Evolutionary conservation across 2,797 vertebrate genomes (phyloP).

Genomic region (Enteromius afrohamiltoni): DNA sequence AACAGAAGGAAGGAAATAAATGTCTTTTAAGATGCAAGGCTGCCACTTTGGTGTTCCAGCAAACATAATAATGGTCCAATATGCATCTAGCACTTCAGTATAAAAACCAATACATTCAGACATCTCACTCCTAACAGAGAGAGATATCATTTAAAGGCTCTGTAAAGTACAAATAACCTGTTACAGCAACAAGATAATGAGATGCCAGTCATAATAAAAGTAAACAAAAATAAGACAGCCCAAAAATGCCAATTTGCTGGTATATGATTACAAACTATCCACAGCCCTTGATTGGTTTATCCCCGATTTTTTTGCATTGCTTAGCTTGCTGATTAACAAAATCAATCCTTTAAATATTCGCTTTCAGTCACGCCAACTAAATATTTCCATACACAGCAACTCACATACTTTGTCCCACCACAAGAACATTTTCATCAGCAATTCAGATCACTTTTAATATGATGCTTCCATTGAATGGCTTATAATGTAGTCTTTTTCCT

Average conservation of each 20-base stretch:
- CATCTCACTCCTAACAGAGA: not conserved
- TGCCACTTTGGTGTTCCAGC: constrained; percentile 35
- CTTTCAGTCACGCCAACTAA: constrained; percentile 5
- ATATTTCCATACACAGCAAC: constrained; percentile 34
- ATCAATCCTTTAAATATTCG: constrained; percentile 3
- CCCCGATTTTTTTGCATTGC: constrained; percentile 3
- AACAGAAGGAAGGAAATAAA: not conserved
- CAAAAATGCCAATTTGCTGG: not conserved
- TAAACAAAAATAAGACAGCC: not conserved
- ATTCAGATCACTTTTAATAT: constrained; percentile 4
- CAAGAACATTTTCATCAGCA: not conserved
- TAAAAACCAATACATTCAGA: constrained; percentile 26
- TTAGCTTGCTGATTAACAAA: not conserved
- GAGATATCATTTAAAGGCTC: constrained; percentile 27
- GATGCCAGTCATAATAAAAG: not conserved
- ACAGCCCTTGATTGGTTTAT: not conserved
- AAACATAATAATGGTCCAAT: not conserved
- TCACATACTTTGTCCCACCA: constrained; percentile 20
- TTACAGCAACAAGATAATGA: constrained; percentile 9
- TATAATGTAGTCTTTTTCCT: constrained; percentile 40
- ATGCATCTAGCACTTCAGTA: constrained; percentile 17
- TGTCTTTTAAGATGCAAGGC: not conserved
- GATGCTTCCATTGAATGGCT: constrained; percentile 30
- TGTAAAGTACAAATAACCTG: constrained; percentile 15
- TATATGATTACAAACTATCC: not conserved